Evolutionary conservation across 2,888 invertebrate genomes (phyloP).

Genomic region (Amiota mariae): DNA sequence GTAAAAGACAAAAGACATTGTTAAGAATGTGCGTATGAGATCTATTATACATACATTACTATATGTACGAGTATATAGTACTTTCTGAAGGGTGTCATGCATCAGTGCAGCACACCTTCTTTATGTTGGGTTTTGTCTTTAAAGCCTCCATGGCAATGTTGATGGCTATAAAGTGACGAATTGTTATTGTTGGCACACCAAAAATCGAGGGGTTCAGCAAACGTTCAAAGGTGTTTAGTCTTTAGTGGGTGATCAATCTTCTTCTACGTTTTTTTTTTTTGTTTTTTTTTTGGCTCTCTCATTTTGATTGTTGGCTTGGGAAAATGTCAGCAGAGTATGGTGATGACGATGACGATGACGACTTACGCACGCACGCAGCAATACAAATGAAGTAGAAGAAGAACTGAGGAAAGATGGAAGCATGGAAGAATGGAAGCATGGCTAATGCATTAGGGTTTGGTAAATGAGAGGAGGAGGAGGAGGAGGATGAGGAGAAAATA

Average conservation of each 20-base stretch:
- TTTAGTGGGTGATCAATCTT: constrained; percentile 28
- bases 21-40: too few relatives aligned
- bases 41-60: too few relatives aligned
- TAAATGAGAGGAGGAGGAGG: neutral
- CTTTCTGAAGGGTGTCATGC: constrained; percentile 32
- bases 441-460: neutral
- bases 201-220: neutral
- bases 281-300: neutral
- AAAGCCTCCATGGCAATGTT: neutral
- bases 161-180: constrained; percentile 6
- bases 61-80: too few relatives aligned
- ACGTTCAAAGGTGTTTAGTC: constrained; percentile 20
- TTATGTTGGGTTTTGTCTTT: neutral
- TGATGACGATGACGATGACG: neutral
- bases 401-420: neutral
- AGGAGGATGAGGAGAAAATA: neutral
- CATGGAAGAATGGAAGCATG: neutral
- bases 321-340: constrained; percentile 16
- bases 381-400: neutral
- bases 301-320: constrained; percentile 8
- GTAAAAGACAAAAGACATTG: too few relatives aligned
- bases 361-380: neutral
- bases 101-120: constrained; percentile 11
- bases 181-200: neutral
- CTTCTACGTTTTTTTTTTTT: neutral